Base-by-base conservation (phyloP, 2,113 vertebrate species). In the Ascaphus truei region DNA sequence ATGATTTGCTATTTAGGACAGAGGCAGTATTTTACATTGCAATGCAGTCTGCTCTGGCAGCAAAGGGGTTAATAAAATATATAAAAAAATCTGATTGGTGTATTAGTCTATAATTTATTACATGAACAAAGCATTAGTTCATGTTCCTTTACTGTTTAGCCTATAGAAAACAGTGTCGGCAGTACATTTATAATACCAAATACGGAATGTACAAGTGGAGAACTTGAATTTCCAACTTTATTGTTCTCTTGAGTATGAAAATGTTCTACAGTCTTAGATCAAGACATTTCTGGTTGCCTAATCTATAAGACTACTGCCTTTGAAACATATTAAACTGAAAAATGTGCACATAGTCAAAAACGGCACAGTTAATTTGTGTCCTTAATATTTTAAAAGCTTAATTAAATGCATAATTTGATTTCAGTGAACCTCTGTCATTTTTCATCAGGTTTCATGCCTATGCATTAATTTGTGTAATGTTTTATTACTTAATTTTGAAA, bases 391-490 rank as follows among this genome's bases (percentile, higher is more conserved):
- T 68, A 59, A 43, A 57, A 68, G 55, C 31, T 36, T 68, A 68
- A 68, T 68, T 68, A 59, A 68, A 68, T 60, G 41, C 47, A 22
- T 58, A 68, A 68, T 68, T 59, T 68, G 41, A 59, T 53, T 65
- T 55, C 62, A 43, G 52, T 55, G 50, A 66, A 53, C 31, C 55
- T 41, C 31, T 37, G 55, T 48, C 39, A 50, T 59, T 36, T 68
- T 48, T 68, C 59, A 68, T 68, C 43, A 59, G 55, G 30, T 59
- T 68, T 68, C 55, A 58, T 57, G 47, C 41, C 25, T 26, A 51
- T 23, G 30, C 53, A 68, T 22, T 59, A 36, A 59, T 60, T 59
- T 59, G 43, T 48, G 30, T 27, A 48, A 58, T 27, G 20, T 59
- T 59, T 68, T 68, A 59, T 68, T 37, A 16, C 50, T 30, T 65